Evolutionary conservation across 2,797 vertebrate species (phyloP).

Genomic region (Amazona finschi): DNA sequence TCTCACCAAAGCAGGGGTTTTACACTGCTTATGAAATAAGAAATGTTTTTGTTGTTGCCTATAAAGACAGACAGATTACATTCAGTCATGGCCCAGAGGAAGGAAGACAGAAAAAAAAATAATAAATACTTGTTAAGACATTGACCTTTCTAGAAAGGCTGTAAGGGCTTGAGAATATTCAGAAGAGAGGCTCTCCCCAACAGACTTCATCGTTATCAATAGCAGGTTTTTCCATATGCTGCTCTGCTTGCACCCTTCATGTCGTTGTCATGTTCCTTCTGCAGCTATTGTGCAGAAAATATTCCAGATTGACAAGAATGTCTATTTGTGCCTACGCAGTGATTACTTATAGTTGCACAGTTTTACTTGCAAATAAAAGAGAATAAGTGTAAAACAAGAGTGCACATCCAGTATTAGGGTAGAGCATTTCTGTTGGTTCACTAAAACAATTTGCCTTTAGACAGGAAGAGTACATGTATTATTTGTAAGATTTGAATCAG

Average conservation of each 20-base stretch:
- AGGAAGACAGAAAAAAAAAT: not conserved
- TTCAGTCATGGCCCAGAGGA: not conserved
- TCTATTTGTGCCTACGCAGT: not conserved
- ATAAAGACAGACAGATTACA: not conserved
- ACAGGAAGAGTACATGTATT: not conserved
- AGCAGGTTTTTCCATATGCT: not conserved
- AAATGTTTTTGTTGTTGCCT: not conserved
- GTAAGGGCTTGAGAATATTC: not conserved
- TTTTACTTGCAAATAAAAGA: not conserved
- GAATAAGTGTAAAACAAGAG: not conserved
- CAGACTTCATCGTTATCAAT: not conserved
- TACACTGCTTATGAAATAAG: not conserved
- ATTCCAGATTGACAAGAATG: not conserved
- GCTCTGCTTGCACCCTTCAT: not conserved
- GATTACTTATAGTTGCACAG: not conserved
- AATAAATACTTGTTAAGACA: not conserved
- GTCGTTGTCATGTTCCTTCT: not conserved
- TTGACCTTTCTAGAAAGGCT: not conserved
- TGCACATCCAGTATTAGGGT: not conserved
- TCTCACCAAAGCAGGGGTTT: slow-evolving; percentile 3
- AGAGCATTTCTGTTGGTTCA: not conserved
- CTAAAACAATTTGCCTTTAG: not conserved
- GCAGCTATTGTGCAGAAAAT: not conserved
- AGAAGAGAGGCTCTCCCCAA: not conserved
- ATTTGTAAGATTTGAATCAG: not conserved